A percentile compares a stretch with the other conserved stretches of the same genome.
These are phyloP conservation scores for Phataginus tricuspis DNA, from an alignment of 2,797 vertebrate genomes.

Conservation along the genomic window DNA sequence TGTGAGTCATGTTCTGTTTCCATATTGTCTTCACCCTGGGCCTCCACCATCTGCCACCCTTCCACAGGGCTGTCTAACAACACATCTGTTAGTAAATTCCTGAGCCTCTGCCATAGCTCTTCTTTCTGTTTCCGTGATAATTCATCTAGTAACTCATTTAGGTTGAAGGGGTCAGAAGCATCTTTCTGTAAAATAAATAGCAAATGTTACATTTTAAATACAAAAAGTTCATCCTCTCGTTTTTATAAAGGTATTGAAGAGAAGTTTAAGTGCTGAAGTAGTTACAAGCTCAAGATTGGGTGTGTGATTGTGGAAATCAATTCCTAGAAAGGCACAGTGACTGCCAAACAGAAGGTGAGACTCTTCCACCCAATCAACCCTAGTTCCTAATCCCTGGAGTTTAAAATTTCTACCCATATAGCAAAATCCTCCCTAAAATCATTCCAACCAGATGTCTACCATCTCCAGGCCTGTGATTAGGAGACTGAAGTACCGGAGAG, in stretches of 20 bases:
- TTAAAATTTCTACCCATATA: not conserved
- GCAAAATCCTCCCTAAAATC: not conserved
- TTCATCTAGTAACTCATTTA: slow-evolving; percentile 94
- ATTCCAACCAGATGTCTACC: not conserved
- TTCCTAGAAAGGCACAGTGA: not conserved
- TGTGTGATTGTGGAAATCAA: not conserved
- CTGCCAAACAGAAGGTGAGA: not conserved
- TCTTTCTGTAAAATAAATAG: slow-evolving; percentile 88
- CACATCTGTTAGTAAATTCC: slow-evolving; percentile 85
- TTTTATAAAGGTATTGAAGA: not conserved
- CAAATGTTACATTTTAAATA: slow-evolving; percentile 2
- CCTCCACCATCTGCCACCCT: slow-evolving; percentile 83
- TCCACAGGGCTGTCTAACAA: slow-evolving; percentile 90
- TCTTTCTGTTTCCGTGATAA: slow-evolving; percentile 91
- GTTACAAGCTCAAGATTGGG: not conserved
- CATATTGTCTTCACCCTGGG: slow-evolving; percentile 83
- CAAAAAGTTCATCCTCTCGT: slow-evolving; percentile 1
- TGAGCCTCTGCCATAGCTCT: slow-evolving; percentile 90
- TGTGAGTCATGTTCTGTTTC: slow-evolving; percentile 86
- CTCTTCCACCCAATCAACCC: not conserved
- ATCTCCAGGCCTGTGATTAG: not conserved
- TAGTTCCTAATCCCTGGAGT: not conserved
- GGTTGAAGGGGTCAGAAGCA: slow-evolving; percentile 89
- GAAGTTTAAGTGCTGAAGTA: not conserved
- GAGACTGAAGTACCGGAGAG: not conserved